Evolutionary conservation across 2,113 vertebrate species (phyloP), one percentile per base, ranked within the genome.

Genomic region (Vanacampus margaritifer): DNA sequence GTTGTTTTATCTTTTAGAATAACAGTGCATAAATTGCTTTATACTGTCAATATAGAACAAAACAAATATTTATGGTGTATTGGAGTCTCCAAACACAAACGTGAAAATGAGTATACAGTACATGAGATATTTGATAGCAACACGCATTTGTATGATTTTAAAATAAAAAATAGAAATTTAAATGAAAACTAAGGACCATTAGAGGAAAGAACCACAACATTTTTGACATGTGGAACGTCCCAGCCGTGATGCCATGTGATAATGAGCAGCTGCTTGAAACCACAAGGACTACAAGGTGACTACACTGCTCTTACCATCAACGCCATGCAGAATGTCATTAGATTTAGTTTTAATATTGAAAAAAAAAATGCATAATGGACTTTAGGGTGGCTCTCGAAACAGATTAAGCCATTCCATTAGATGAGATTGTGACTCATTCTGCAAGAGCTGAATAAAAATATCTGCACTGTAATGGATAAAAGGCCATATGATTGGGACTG

Each of bases 381-480:
- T 64, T 64, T 64, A 46, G 46, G 17, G 61, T 41, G 24, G 24
- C 43, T 64, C 43, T 48, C 28, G 9, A 32, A 64, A n/a, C 16
- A 19, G 43, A 64, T 46, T 32, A 48, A 64, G 43, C 21, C 26
- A 48, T 46, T 46, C 61, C 41, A 28, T 64, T 46, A 46, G 16
- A 5, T 7, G 41, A 46, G 24, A 32, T 64, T 46, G n/a, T 46
- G 43, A 19, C 62, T 46, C 60, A 62, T 19, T 13, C 39, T n/a
- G 32, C 1, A 5, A 59, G 19, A 21, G 57, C 32, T 21, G 32
- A 21, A 19, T 43, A 24, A 12, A 26, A 64, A 64, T 46, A 32
- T 64, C 39, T 64, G 62, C 62, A 64, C 24, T 43, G 26, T 64
- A 41, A 64, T 48, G 16, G 16, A 32, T 63, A 28, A 46, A 46